A percentile compares a stretch with the other conserved stretches of the same genome.
These are phyloP conservation scores for Conistra vaccinii DNA, from an alignment of 2,888 invertebrate genomes.

Conservation along the genomic window DNA sequence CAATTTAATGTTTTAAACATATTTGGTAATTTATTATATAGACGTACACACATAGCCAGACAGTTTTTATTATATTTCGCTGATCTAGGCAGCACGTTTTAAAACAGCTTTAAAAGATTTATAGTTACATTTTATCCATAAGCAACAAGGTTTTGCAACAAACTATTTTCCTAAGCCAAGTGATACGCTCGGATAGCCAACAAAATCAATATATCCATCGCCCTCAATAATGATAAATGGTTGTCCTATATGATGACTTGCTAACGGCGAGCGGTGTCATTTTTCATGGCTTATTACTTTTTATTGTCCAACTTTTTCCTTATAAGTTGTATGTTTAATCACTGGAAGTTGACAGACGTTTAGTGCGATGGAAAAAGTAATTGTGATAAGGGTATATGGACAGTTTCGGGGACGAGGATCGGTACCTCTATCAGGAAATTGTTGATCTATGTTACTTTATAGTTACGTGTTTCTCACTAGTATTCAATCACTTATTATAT, in stretches of 20 bases:
- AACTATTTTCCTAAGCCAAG: constrained; percentile 11
- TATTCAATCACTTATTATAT: neutral
- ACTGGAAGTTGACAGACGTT: constrained; percentile 51
- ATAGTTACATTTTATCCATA: neutral
- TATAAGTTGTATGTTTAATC: constrained; percentile 58
- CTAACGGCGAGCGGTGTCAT: constrained; percentile 73
- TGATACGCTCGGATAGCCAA: constrained; percentile 30
- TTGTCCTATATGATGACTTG: constrained; percentile 81
- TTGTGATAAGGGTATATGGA: constrained; percentile 30
- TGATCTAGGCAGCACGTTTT: no score
- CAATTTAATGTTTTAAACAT: no score
- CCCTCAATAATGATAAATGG: constrained; percentile 76
- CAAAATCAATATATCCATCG: constrained; percentile 68
- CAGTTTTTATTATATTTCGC: no score
- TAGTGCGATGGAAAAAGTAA: constrained; percentile 39
- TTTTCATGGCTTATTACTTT: constrained; percentile 76
- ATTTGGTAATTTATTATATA: no score
- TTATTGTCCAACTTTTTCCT: constrained; percentile 67
- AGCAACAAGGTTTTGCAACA: neutral
- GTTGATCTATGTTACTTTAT: neutral
- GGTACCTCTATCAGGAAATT: neutral
- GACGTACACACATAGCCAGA: no score
- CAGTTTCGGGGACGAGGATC: neutral
- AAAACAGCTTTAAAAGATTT: neutral
- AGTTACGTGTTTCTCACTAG: neutral